Conservation (phyloP, 2,888 invertebrate species). For the Lysandra coridon region DNA sequence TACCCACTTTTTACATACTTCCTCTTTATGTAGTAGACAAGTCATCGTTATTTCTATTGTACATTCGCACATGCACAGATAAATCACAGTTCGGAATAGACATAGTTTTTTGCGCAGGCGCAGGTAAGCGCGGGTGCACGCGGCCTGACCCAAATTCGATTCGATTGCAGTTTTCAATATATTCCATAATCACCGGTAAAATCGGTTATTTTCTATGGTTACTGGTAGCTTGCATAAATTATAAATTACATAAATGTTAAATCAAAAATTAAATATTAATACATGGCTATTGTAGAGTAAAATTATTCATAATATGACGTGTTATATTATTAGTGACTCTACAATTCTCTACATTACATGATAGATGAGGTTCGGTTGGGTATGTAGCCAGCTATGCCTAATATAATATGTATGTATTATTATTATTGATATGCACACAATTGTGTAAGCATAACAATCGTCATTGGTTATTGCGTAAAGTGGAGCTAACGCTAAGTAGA, state of each 20-base stretch:
- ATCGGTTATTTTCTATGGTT: neutral
- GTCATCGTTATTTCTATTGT: conserved; percentile 11
- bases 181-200: conserved; percentile 18
- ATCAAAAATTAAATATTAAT: too few species aligned
- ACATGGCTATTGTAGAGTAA: neutral
- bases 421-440: too few species aligned
- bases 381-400: neutral
- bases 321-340: neutral
- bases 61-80: conserved; percentile 22
- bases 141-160: conserved; percentile 30
- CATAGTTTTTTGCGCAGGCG: conserved; percentile 28
- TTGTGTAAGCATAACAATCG: too few species aligned
- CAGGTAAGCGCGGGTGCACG: conserved; percentile 31
- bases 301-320: neutral
- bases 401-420: too few species aligned
- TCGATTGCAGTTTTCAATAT: conserved; percentile 22
- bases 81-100: conserved; percentile 26
- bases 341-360: neutral
- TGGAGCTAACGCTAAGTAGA: too few species aligned
- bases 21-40: neutral
- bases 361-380: neutral
- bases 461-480: too few species aligned
- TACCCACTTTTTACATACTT: neutral
- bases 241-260: neutral
- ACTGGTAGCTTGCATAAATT: neutral